These are phyloP conservation scores for Sakesphorus luctuosus DNA, from an alignment of 2,113 vertebrate species.

Conservation along the genomic window DNA sequence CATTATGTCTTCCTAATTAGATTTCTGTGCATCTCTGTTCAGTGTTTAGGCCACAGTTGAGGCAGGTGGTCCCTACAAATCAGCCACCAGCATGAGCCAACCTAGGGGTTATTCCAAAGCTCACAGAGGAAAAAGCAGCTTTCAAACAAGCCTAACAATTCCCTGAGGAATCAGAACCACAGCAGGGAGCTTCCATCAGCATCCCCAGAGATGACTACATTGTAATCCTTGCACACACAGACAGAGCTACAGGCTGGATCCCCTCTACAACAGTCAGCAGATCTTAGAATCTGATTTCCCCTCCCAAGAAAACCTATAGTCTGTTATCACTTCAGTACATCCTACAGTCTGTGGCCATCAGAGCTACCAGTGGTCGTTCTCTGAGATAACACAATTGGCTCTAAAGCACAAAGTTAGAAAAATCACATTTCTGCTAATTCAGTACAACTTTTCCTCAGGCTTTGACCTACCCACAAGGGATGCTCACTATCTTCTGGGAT, in stretches of 20 bases:
- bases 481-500: background rate
- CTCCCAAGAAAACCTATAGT: background rate
- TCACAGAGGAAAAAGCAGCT: background rate
- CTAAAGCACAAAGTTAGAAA: background rate
- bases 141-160: background rate
- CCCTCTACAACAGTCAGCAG: background rate
- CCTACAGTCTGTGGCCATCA: background rate
- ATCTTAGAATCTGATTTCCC: background rate
- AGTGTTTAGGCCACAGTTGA: background rate
- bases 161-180: background rate
- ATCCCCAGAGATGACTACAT: background rate
- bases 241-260: background rate
- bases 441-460: background rate
- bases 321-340: background rate
- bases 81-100: background rate
- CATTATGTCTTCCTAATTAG: background rate
- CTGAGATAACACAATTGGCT: background rate
- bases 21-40: constrained; percentile 24
- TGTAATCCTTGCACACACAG: background rate
- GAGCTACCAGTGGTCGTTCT: background rate
- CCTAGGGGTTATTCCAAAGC: background rate
- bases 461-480: background rate
- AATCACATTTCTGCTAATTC: background rate
- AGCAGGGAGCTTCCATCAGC: background rate
- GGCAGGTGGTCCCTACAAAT: background rate